Base-by-base conservation (phyloP, 2,113 vertebrate genomes). In the Leuciscus idus region DNA sequence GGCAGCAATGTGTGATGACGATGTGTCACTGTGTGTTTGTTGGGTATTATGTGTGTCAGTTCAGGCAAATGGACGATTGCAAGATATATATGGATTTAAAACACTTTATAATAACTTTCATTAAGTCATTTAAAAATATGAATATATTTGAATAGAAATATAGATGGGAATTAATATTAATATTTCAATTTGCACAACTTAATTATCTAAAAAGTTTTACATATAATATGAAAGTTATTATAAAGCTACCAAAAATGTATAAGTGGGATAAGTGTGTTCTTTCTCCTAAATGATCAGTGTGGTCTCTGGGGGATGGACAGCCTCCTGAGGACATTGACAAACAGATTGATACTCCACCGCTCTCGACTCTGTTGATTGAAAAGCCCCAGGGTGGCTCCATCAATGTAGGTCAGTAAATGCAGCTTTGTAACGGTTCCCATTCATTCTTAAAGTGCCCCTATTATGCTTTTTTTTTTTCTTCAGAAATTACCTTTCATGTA, bases 231-330 rank as follows among this genome's bases (percentile, higher is more conserved):
- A 70, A 68, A 70, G 80, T 70, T 82, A 33, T 52, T 82, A 23
- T 52, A 70, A 82, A 82, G 46, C 23, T 23, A 2, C 15, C n/a
- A 62, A 48, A 26, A 66, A 66, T 68, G 62, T 52, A 66, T 19
- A 21, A 57, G 81, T n/a, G 30, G 2, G 33, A 50, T 83, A 57
- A 83, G 52, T 86, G 77, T 4, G 0, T 87, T 78, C 86, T 86
- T 84, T 93, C 50, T 87, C 61, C 86, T 88, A 85, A 88, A 79
- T 90, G 64, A 91, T 84, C 91, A 99, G 97, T 97, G 79, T 98
- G 96, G 96, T 98, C 97, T 90, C 78, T 97, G 73, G 97, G 97
- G 64, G 98, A 99, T 1, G 94, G 96, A 74, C 96, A 95, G 26
- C 23, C 86, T 26, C 94, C 94, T 8, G 98, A 99, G 36, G 97